Base-by-base conservation (phyloP, 2,113 vertebrate species). In the Cololabis saira region DNA sequence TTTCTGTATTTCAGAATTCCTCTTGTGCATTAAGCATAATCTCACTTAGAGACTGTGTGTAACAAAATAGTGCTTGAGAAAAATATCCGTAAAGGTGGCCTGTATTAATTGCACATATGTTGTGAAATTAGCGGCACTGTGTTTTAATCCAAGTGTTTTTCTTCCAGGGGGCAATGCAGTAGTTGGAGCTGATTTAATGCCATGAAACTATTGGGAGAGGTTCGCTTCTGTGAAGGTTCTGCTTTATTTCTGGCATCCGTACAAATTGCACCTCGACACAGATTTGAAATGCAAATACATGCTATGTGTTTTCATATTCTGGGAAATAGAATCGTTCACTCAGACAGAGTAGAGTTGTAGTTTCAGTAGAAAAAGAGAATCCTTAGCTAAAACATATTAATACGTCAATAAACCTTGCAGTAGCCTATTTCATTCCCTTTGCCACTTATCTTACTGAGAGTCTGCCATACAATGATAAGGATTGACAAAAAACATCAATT, bases 401-500 rank as follows among this genome's bases (percentile, higher is more conserved):
- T 90, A 83, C 81, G 86, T 77, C 50, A 82, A 21, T 48, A 67
- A 71, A 81, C 71, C 59, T 76, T 17, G 54, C 60, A 71, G 75
- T 66, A 67, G n/a, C n/a, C n/a, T n/a, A n/a, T 47, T 71, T 71
- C 14, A 76, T 67, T 64, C 57, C 33, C 59, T 43, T 37, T 22
- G 22, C 19, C 12, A 2, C 49, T 66, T 13, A 60, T 50, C 50
- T 55, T 53, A 16, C 33, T 27, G 54, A 43, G 55, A 52, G 24
- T 12, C 42, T 76, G 82, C 81, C 69, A 74, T 57, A 41, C 33
- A 33, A 14, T 42, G 12, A 74, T 11, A 75, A 22, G 76, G 74
- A 78, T 61, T 5, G 12, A 12, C 30, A 59, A 41, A 82, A 67
- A 73, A 57, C 14, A 71, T 64, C 16, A 74, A 63, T 76, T 71